These are phyloP conservation scores for Anguilla marmorata DNA, from an alignment of 2,797 vertebrate genomes.

Conservation along the genomic window DNA sequence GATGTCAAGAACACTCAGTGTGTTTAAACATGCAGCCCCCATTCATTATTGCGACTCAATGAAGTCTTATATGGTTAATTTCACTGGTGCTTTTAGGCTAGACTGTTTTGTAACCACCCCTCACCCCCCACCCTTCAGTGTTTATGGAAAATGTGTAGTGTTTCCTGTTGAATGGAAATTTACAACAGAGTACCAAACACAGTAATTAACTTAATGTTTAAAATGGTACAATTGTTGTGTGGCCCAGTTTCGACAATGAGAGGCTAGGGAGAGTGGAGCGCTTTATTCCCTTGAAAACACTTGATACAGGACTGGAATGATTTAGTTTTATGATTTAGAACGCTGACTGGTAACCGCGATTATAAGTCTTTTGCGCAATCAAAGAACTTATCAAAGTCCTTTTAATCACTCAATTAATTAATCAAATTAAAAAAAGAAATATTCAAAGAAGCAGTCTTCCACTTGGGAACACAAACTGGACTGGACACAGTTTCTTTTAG, in stretches of 20 bases:
- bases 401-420: conserved; percentile 7
- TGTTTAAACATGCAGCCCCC: background rate
- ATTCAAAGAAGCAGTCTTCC: conserved; percentile 24
- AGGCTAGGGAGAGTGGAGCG: background rate
- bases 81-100: background rate
- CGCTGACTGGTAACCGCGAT: background rate
- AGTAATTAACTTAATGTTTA: background rate
- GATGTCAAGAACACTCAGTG: background rate
- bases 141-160: background rate
- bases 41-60: background rate
- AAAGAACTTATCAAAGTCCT: background rate
- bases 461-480: conserved; percentile 40
- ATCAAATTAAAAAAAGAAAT: conserved; percentile 4
- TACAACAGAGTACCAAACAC: background rate
- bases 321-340: background rate
- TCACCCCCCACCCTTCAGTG: background rate
- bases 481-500: conserved; percentile 46
- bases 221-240: conserved; percentile 21
- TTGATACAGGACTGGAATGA: background rate
- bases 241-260: conserved; percentile 2
- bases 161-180: background rate
- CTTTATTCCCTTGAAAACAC: conserved; percentile 10
- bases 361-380: background rate
- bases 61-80: background rate
- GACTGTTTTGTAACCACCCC: background rate